Conservation (phyloP, 1,140 invertebrate species). For the Drosophila quadrilineata region DNA sequence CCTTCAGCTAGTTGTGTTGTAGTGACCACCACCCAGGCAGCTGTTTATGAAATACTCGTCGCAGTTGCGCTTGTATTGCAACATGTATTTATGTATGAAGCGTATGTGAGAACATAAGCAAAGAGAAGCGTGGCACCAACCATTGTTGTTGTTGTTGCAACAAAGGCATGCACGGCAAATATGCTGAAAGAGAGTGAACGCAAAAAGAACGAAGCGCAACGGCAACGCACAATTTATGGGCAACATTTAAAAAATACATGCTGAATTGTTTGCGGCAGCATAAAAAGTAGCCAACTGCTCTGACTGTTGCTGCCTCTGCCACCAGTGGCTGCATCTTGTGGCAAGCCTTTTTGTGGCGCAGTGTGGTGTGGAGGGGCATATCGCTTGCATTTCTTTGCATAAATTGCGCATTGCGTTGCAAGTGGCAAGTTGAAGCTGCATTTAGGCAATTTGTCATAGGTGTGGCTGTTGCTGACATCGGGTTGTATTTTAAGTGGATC, state of each 20-base stretch:
- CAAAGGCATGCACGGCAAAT: slow-evolving; percentile 71
- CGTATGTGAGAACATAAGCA: slow-evolving; percentile 76
- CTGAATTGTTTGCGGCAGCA: slow-evolving; percentile 75
- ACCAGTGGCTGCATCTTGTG: no score
- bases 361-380: not conserved
- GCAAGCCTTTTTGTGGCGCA: no score
- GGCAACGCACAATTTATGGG: slow-evolving; percentile 67
- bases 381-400: slow-evolving; percentile 66
- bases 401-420: slow-evolving; percentile 52
- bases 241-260: slow-evolving; percentile 73
- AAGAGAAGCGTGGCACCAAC: slow-evolving; percentile 37
- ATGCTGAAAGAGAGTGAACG: slow-evolving; percentile 66
- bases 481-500: no score
- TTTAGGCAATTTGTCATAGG: slow-evolving; percentile 76
- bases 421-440: slow-evolving; percentile 50
- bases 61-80: slow-evolving; percentile 50
- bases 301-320: not conserved
- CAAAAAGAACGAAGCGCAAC: slow-evolving; percentile 52
- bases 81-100: slow-evolving; percentile 78
- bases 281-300: slow-evolving; percentile 68
- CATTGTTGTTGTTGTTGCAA: slow-evolving; percentile 29
- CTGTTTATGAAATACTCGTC: slow-evolving; percentile 74
- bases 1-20: not conserved
- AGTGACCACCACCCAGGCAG: slow-evolving; percentile 62
- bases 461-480: slow-evolving; percentile 39